Conservation (phyloP, 2,113 vertebrate species). For the Nerophis lumbriciformis region DNA sequence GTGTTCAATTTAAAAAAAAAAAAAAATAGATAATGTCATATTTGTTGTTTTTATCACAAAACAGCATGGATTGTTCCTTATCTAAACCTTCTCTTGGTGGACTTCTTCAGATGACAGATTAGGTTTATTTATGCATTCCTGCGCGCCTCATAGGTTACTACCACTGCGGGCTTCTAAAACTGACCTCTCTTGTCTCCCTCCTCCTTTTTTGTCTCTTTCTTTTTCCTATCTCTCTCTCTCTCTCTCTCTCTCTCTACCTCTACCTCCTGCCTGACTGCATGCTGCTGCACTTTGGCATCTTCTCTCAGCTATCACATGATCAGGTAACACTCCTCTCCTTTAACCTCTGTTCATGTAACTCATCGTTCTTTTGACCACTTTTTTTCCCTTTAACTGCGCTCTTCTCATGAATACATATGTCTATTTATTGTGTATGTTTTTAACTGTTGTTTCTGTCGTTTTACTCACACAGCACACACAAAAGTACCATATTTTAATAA, state of each 20-base stretch:
- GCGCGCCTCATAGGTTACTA: slow-evolving; percentile 23
- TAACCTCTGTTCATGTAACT: slow-evolving; percentile 20
- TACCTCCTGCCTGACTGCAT: slow-evolving; percentile 91
- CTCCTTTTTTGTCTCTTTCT: slow-evolving; percentile 58
- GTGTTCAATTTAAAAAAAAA: neutral
- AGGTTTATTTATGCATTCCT: neutral
- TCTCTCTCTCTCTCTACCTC: slow-evolving; percentile 62
- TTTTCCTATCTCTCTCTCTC: slow-evolving; percentile 47
- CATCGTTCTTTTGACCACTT: slow-evolving; percentile 4
- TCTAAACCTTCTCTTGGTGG: no score
- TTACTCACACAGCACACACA: slow-evolving; percentile 18
- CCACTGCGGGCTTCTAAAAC: slow-evolving; percentile 60
- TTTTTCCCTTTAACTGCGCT: neutral
- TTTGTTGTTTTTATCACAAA: no score
- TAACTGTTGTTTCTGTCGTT: slow-evolving; percentile 9
- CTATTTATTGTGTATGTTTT: slow-evolving; percentile 15
- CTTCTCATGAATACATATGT: slow-evolving; percentile 13
- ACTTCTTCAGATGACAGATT: neutral
- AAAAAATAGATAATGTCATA: neutral
- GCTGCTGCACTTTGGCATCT: slow-evolving; percentile 97
- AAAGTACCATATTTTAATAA: neutral
- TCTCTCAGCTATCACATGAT: slow-evolving; percentile 99
- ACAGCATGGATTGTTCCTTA: no score
- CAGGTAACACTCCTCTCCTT: slow-evolving; percentile 85
- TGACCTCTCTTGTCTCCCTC: slow-evolving; percentile 68